Evolutionary conservation across 1,140 invertebrate genomes (phyloP).

Genomic region (Elymnias hypermnestra): DNA sequence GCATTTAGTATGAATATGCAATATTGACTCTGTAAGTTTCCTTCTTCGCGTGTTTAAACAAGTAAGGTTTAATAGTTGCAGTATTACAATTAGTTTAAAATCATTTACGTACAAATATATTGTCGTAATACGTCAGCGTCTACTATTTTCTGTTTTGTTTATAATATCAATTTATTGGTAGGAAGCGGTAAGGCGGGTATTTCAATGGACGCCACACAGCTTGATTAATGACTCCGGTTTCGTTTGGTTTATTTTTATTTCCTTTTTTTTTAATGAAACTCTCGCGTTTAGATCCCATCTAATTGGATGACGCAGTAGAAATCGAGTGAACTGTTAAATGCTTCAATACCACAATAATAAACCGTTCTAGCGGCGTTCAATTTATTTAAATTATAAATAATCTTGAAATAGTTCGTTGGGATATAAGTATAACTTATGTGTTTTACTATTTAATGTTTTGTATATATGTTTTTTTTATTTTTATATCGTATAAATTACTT

Average conservation of each 20-base stretch:
- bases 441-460: too few species aligned
- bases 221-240: constrained; percentile 44
- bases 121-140: constrained; percentile 6
- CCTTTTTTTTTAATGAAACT: constrained; percentile 23
- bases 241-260: constrained; percentile 39
- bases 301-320: constrained; percentile 47
- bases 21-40: too few species aligned
- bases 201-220: constrained; percentile 29
- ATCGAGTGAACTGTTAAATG: constrained; percentile 21
- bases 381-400: not conserved
- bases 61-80: not conserved
- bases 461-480: too few species aligned
- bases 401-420: not conserved
- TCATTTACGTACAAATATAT: constrained; percentile 3
- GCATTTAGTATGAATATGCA: too few species aligned
- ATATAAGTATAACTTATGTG: too few species aligned
- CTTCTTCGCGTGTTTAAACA: not conserved
- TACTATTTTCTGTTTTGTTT: constrained; percentile 25
- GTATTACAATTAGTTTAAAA: not conserved
- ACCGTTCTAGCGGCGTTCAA: not conserved
- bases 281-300: constrained; percentile 16
- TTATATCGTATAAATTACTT: too few species aligned
- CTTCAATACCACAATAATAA: constrained; percentile 1
- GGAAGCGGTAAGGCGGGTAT: constrained; percentile 36
- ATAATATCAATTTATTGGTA: constrained; percentile 41